These are phyloP conservation scores for Anodontia alba DNA, from an alignment of 2,888 invertebrate genomes.

Conservation along the genomic window DNA sequence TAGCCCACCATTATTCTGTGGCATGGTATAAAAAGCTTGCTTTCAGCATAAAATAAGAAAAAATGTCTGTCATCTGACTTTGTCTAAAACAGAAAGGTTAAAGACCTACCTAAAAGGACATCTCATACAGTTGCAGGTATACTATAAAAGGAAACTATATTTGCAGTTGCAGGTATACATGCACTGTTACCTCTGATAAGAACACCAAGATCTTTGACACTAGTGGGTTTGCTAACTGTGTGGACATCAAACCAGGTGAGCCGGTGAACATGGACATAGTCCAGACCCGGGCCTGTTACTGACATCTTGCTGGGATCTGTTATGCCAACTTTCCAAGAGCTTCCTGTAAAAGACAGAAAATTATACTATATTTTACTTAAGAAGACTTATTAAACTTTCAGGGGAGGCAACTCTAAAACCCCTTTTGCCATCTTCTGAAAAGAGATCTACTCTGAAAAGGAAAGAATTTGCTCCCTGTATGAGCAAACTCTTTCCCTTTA, in stretches of 20 bases:
- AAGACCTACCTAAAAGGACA: not conserved
- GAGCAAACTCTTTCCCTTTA: too few relatives aligned
- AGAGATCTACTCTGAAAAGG: too few relatives aligned
- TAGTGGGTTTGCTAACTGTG: not conserved
- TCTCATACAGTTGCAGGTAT: not conserved
- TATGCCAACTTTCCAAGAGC: slow-evolving; percentile 95
- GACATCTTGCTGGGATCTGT: slow-evolving; percentile 88
- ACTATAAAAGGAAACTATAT: not conserved
- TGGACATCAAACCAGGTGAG: slow-evolving; percentile 89
- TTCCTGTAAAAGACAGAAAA: slow-evolving; percentile 87
- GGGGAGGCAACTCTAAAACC: too few relatives aligned
- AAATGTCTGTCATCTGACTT: too few relatives aligned
- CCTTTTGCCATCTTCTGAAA: too few relatives aligned
- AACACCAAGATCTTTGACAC: slow-evolving; percentile 76
- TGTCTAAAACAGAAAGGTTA: too few relatives aligned
- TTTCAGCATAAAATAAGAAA: not conserved
- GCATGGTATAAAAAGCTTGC: too few relatives aligned
- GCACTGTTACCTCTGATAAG: slow-evolving; percentile 85
- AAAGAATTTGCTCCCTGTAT: too few relatives aligned
- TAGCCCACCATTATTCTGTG: too few relatives aligned
- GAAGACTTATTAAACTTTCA: not conserved
- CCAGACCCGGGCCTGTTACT: slow-evolving; percentile 93
- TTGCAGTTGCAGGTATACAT: slow-evolving; percentile 7
- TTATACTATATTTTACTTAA: too few relatives aligned
- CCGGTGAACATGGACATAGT: slow-evolving; percentile 95